These are phyloP conservation scores for Turnix velox DNA, from an alignment of 2,113 vertebrate genomes.

Conservation along the genomic window DNA sequence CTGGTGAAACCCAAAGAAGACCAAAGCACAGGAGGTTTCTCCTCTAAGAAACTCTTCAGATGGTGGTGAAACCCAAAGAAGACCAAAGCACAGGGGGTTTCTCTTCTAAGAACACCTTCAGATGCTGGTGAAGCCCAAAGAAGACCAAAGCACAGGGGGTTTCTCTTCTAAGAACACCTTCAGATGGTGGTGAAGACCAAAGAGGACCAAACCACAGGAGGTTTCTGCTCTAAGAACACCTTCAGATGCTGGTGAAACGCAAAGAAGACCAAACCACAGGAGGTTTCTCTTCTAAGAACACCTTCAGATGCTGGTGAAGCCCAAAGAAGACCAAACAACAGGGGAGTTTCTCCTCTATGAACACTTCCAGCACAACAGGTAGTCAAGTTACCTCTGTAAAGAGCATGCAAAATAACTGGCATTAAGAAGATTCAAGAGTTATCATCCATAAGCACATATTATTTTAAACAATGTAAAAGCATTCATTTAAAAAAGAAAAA, in stretches of 20 bases:
- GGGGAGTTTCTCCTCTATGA: not conserved
- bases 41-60: too few relatives aligned
- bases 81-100: not conserved
- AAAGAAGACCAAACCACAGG: not conserved
- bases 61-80: too few relatives aligned
- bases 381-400: not conserved
- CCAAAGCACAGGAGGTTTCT: not conserved
- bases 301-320: not conserved
- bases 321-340: not conserved
- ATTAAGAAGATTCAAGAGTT: not conserved
- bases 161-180: too few relatives aligned
- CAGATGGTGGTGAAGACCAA: too few relatives aligned
- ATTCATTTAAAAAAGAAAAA: not conserved
- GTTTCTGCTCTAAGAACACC: too few relatives aligned
- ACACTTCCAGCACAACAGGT: too few relatives aligned
- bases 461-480: not conserved
- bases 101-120: too few relatives aligned
- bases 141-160: not conserved
- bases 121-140: too few relatives aligned
- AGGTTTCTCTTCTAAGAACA: too few relatives aligned
- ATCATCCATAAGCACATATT: not conserved
- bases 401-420: not conserved
- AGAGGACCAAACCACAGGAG: not conserved
- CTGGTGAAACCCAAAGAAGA: too few relatives aligned
- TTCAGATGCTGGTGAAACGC: not conserved